phyloP scores from a whole-genome alignment of 2,797 vertebrate genomes.

The Parauchenoglanis punctatus region DNA sequence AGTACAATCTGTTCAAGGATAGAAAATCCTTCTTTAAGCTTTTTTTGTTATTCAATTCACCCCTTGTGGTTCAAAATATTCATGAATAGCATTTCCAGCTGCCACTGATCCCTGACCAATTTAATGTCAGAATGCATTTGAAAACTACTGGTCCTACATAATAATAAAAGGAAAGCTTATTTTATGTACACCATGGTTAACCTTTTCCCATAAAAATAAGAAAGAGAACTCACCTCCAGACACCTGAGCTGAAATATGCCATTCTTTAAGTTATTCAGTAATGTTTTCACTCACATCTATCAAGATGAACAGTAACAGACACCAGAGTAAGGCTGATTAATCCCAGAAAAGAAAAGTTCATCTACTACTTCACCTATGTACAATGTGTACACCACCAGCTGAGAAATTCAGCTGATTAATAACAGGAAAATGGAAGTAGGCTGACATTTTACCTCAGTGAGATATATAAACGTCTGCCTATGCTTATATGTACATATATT shows the following conservation, averaged over 20 bases:
- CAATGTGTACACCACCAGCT: constrained; percentile 7
- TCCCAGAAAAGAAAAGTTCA: background rate
- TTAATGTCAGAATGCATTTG: background rate
- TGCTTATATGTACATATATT: background rate
- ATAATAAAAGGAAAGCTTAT: background rate
- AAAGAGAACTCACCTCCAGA: background rate
- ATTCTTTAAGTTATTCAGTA: constrained; percentile 29
- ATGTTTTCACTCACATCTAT: constrained; percentile 24
- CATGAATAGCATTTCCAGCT: background rate
- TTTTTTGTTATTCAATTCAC: background rate
- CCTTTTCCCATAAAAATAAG: background rate
- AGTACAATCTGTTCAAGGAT: background rate
- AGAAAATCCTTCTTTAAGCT: background rate
- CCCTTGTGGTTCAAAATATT: background rate
- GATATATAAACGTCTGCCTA: constrained; percentile 4
- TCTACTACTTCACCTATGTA: constrained; percentile 12
- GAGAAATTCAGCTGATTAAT: constrained; percentile 22
- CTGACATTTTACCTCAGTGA: background rate
- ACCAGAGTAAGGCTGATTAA: background rate
- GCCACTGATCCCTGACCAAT: background rate
- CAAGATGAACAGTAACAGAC: constrained; percentile 19
- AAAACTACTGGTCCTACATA: background rate
- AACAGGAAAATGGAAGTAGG: background rate
- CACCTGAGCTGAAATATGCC: background rate
- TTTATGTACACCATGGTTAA: background rate